Percentiles rank a stretch among this genome's conserved stretches.
These are phyloP conservation scores for Neoaliturus tenellus DNA, from an alignment of 2,888 invertebrate species.

Conservation along the genomic window DNA sequence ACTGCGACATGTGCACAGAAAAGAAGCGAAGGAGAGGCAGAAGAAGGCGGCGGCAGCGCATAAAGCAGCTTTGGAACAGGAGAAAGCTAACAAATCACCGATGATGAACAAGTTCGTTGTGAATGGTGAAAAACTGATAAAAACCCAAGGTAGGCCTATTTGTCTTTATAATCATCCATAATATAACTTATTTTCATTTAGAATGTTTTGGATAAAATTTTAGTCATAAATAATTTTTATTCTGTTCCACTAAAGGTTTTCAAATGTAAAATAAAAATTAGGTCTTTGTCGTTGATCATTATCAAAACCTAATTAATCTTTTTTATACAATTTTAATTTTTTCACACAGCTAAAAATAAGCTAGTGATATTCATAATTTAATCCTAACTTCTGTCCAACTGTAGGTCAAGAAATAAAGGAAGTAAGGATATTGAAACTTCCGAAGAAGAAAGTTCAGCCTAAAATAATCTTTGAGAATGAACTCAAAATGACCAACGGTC, in stretches of 20 bases:
- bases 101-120: neutral
- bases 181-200: no score
- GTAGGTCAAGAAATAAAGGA: neutral
- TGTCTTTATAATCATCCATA: no score
- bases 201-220: no score
- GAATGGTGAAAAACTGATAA: neutral
- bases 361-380: no score
- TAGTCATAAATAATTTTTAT: no score
- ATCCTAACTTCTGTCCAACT: neutral
- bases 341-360: neutral
- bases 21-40: slow-evolving; percentile 25
- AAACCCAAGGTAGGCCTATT: neutral
- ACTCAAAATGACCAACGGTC: neutral
- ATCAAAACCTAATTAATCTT: no score
- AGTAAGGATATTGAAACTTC: neutral
- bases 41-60: slow-evolving; percentile 2
- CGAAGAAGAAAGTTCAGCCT: neutral
- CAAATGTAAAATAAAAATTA: no score
- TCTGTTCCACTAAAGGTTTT: no score
- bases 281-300: no score
- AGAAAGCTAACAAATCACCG: neutral
- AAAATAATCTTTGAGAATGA: neutral
- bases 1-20: neutral
- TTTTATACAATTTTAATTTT: neutral
- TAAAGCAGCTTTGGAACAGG: neutral